A percentile compares a stretch with the other conserved stretches of the same genome.
phyloP scores from a whole-genome alignment of 2,113 vertebrate species.

The Atractosteus spatula region DNA sequence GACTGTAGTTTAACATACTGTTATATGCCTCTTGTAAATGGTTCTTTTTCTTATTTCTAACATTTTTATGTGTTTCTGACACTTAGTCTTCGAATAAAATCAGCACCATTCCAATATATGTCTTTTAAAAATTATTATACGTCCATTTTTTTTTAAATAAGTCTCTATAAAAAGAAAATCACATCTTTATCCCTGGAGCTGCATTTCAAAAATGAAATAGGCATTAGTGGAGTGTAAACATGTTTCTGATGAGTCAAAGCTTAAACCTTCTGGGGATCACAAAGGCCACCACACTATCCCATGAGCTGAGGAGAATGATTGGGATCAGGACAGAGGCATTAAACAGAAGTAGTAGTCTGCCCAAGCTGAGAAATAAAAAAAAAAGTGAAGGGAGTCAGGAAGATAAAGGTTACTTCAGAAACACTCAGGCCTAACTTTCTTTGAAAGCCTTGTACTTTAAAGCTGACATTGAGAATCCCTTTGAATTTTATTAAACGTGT shows the following conservation, averaged over 20 bases:
- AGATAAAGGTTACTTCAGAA: slow-evolving; percentile 9
- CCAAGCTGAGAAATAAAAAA: slow-evolving; percentile 11
- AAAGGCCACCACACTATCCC: neutral
- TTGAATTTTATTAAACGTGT: too few relatives aligned
- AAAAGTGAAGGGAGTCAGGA: slow-evolving; percentile 10
- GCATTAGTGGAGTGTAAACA: slow-evolving; percentile 8
- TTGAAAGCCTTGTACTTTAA: too few relatives aligned
- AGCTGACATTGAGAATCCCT: too few relatives aligned
- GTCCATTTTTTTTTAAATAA: too few relatives aligned
- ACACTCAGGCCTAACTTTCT: slow-evolving; percentile 8
- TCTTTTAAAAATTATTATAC: too few relatives aligned
- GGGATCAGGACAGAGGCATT: slow-evolving; percentile 17
- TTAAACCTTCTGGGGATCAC: neutral
- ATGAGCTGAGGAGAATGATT: slow-evolving; percentile 4
- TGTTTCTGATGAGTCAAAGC: slow-evolving; percentile 9
- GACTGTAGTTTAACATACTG: too few relatives aligned
- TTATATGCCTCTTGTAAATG: too few relatives aligned
- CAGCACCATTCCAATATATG: too few relatives aligned
- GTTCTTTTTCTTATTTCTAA: too few relatives aligned
- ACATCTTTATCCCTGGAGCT: slow-evolving; percentile 4
- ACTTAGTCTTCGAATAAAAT: too few relatives aligned
- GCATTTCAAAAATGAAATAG: neutral
- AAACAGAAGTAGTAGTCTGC: slow-evolving; percentile 4
- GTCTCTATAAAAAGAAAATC: neutral
- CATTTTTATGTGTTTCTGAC: too few relatives aligned